These are phyloP conservation scores for Morelia viridis DNA, from an alignment of 2,797 vertebrate species.

Conservation along the genomic window DNA sequence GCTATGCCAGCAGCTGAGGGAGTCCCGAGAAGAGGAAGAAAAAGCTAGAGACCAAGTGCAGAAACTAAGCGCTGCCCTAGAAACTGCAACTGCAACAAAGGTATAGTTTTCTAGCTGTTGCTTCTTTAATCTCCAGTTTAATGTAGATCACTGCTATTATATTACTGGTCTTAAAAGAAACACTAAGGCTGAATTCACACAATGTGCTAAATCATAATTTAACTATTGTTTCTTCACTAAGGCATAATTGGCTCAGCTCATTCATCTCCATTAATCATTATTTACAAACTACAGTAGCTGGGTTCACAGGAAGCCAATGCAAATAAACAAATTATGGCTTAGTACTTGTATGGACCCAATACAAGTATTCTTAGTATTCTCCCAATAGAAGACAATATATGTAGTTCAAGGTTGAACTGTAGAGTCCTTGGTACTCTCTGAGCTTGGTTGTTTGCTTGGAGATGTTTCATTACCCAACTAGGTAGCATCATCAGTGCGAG, in stretches of 20 bases:
- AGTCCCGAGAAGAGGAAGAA: constrained; percentile 66
- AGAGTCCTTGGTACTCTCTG: background rate
- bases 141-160: background rate
- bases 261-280: background rate
- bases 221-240: background rate
- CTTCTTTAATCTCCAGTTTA: background rate
- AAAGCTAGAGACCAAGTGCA: constrained; percentile 67
- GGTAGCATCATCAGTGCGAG: background rate
- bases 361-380: background rate
- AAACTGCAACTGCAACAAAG: constrained; percentile 69
- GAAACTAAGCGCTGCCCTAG: constrained; percentile 68
- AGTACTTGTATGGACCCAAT: background rate
- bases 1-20: constrained; percentile 64
- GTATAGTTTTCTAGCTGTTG: constrained; percentile 46
- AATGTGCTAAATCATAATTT: background rate
- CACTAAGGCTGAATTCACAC: background rate
- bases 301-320: background rate
- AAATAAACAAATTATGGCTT: background rate
- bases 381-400: background rate
- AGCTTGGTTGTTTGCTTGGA: background rate
- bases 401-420: background rate
- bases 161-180: background rate
- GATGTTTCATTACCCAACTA: background rate
- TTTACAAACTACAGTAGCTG: background rate
- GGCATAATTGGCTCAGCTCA: background rate